Evolutionary conservation across 2,113 vertebrate genomes (phyloP), one percentile per base, ranked within the genome.

Genomic region (Chauna torquata): DNA sequence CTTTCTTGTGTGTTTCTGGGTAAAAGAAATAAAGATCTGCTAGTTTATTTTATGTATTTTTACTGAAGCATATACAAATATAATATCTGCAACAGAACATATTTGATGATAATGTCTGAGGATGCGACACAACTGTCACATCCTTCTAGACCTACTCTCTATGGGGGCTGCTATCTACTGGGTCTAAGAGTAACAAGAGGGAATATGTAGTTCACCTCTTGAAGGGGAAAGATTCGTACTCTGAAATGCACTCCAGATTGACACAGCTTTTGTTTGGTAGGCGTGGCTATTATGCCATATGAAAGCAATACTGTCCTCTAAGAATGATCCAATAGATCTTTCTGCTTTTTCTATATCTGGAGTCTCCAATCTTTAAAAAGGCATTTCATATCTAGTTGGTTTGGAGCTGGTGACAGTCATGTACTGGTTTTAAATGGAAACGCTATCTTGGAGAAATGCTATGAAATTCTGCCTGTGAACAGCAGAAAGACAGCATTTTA

Each of bases 251-350:
- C 16, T 88, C 4, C 12, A 5, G 3, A 47, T 17, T 65, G 8
- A n/a, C 11, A 3, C 6, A 12, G 3, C 32, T 47, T 72, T 89
- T 8, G 3, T 65, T 86, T 82, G 45, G 4, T 44, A 86, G 57
- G n/a, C 2, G 3, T 23, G 20, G 28, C 28, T 82, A 2, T 75
- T 92, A 28, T 4, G 3, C 19, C 3, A 0, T 49, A n/a, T 61
- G 57, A 72, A 92, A 91, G 50, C 28, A 76, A 8, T 82, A 79
- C 84, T 79, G 24, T 52, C 19, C 44, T 83, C 19, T 61, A 32
- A 50, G 49, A 69, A 40, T 36, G 19, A 32, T 79, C 6, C 13
- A 34, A 34, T 44, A 61, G 28, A 52, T 79, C 30, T 64, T 81
- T 16, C 27, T 88, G 23, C 12, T 81, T 76, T 92, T 90, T 64